A percentile compares a stretch with the other conserved stretches of the same genome.
These are phyloP conservation scores for Amblyteles armatorius DNA, from an alignment of 2,888 invertebrate genomes.

Conservation along the genomic window DNA sequence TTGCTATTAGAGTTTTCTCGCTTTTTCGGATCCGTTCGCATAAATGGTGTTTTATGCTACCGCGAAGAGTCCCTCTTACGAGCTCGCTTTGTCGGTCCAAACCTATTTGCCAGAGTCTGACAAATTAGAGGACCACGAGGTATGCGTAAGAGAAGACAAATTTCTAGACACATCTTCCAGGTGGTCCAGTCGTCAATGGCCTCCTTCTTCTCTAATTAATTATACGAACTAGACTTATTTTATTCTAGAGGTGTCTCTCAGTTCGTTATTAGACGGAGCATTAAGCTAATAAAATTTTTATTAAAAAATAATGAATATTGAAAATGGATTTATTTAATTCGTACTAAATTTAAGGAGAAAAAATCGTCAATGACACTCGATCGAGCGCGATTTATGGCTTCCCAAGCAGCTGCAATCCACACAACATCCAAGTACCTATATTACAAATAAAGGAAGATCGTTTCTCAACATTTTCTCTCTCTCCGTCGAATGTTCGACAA, in stretches of 20 bases:
- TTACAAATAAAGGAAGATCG: conserved; percentile 55
- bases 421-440: conserved; percentile 15
- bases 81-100: conserved; percentile 74
- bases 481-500: conserved; percentile 37
- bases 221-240: conserved; percentile 12
- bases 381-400: conserved; percentile 57
- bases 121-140: conserved; percentile 76
- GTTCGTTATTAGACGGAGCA: conserved; percentile 16
- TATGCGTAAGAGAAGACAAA: conserved; percentile 60
- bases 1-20: conserved; percentile 69
- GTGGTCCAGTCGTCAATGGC: conserved; percentile 62
- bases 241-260: conserved; percentile 7
- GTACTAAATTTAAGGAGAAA: conserved; percentile 7
- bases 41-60: conserved; percentile 24
- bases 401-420: conserved; percentile 41
- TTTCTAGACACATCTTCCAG: conserved; percentile 67
- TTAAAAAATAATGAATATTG: not conserved
- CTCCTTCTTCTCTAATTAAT: conserved; percentile 59
- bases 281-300: not conserved
- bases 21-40: conserved; percentile 47
- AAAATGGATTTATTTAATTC: too few relatives aligned
- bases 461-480: conserved; percentile 54
- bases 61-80: conserved; percentile 60
- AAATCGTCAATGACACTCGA: conserved; percentile 42
- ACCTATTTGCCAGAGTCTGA: conserved; percentile 75